These are phyloP conservation scores for Meteorus colon DNA, from an alignment of 2,888 invertebrate genomes.

Conservation along the genomic window DNA sequence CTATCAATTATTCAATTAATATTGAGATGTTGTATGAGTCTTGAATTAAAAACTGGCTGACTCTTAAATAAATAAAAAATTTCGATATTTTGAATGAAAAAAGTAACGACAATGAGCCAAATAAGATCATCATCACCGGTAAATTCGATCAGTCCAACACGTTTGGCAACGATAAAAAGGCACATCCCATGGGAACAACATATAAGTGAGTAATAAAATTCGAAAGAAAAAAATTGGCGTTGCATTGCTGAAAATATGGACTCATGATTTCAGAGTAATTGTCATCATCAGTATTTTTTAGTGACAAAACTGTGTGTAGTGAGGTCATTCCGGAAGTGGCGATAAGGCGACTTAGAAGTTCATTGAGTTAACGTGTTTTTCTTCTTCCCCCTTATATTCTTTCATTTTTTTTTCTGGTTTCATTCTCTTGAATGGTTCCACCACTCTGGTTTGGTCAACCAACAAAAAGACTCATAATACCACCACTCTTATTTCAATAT, in stretches of 20 bases:
- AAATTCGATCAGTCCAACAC: slow-evolving; percentile 57
- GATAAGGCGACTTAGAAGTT: slow-evolving; percentile 33
- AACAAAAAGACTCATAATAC: slow-evolving; percentile 7
- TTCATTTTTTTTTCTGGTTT: slow-evolving; percentile 22
- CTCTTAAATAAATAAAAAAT: too few species aligned
- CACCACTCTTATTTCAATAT: not conserved
- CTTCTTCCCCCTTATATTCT: slow-evolving; percentile 9
- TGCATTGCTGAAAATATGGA: not conserved
- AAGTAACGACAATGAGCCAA: slow-evolving; percentile 49
- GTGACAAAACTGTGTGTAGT: not conserved
- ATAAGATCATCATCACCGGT: slow-evolving; percentile 61
- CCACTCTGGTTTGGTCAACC: slow-evolving; percentile 3
- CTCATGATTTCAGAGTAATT: not conserved
- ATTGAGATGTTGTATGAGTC: too few species aligned
- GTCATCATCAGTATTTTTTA: not conserved
- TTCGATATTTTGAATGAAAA: too few species aligned
- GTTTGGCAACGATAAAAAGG: slow-evolving; percentile 64
- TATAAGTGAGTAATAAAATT: slow-evolving; percentile 62
- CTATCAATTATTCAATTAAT: too few species aligned
- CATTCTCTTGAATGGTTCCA: slow-evolving; percentile 29
- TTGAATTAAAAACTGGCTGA: too few species aligned
- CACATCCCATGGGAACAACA: slow-evolving; percentile 66
- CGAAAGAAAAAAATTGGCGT: slow-evolving; percentile 1
- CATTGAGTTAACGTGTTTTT: not conserved
- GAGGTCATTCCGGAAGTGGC: slow-evolving; percentile 35